Percentiles rank a stretch among this genome's conserved stretches.
Conservation (phyloP, 2,113 vertebrate species). For the Gnathonemus echidnorhynchus region DNA sequence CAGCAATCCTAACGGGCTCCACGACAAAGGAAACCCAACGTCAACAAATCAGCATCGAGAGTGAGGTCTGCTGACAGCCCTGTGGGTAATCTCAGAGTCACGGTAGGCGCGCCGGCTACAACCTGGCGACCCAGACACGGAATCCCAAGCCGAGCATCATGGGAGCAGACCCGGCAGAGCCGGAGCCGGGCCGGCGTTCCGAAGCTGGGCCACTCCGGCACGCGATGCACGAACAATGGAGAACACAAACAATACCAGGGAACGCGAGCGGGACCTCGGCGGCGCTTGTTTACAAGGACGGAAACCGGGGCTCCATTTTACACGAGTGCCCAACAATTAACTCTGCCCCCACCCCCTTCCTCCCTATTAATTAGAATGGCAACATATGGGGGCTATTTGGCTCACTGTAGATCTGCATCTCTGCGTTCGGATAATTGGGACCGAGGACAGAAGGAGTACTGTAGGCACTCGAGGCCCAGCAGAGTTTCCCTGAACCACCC, state of each 20-base stretch:
- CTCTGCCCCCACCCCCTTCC: slow-evolving; percentile 35
- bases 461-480: background rate
- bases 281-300: slow-evolving; percentile 53
- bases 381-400: slow-evolving; percentile 47
- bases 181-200: background rate
- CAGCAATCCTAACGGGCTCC: background rate
- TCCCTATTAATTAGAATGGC: slow-evolving; percentile 46
- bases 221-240: slow-evolving; percentile 12
- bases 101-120: background rate
- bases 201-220: background rate
- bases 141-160: background rate
- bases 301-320: slow-evolving; percentile 62
- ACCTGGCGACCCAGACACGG: background rate
- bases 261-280: slow-evolving; percentile 30
- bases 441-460: background rate
- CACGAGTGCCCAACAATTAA: slow-evolving; percentile 61
- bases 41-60: background rate
- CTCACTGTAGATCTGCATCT: slow-evolving; percentile 47
- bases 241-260: slow-evolving; percentile 24
- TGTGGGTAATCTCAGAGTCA: background rate
- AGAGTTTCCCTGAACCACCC: background rate
- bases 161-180: background rate
- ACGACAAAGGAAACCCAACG: background rate
- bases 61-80: background rate
- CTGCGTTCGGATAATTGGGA: slow-evolving; percentile 35